phyloP scores from a whole-genome alignment of 2,797 vertebrate genomes.

The Pseudochaenichthys georgianus region DNA sequence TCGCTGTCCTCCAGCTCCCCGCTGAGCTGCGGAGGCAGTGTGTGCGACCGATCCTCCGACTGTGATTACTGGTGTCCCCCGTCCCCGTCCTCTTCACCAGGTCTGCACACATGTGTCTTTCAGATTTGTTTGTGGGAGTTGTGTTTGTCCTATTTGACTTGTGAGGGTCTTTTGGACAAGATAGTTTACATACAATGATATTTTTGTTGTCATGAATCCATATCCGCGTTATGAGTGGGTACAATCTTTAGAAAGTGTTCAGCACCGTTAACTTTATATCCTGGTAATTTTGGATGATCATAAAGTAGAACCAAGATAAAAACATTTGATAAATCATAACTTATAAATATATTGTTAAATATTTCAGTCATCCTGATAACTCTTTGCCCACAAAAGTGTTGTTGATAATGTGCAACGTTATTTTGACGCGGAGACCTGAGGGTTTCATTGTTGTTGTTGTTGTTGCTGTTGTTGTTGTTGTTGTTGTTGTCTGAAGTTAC shows the following conservation, averaged over 20 bases:
- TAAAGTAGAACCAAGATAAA: not conserved
- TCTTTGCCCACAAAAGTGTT: not conserved
- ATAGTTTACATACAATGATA: not conserved
- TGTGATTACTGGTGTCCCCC: conserved; percentile 97
- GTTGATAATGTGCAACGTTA: not conserved
- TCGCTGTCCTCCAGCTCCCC: conserved; percentile 87
- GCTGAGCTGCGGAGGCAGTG: conserved; percentile 89
- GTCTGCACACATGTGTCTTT: conserved; percentile 59
- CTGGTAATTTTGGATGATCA: not conserved
- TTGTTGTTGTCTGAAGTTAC: not conserved
- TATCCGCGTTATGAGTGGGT: not conserved
- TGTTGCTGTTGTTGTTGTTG: not conserved
- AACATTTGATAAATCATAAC: not conserved
- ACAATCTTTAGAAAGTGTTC: not conserved
- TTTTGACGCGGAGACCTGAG: not conserved
- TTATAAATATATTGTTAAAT: not conserved
- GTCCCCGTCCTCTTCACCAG: conserved; percentile 96
- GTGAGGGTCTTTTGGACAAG: not conserved
- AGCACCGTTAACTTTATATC: not conserved
- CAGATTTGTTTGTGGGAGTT: not conserved
- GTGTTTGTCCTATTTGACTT: not conserved
- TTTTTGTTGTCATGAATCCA: not conserved
- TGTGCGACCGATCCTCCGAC: conserved; percentile 88
- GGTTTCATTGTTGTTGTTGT: not conserved
- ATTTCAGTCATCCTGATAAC: not conserved